A percentile compares a stretch with the other conserved stretches of the same genome.
Evolutionary conservation across 2,797 vertebrate genomes (phyloP).

Genomic region (Characodon lateralis): DNA sequence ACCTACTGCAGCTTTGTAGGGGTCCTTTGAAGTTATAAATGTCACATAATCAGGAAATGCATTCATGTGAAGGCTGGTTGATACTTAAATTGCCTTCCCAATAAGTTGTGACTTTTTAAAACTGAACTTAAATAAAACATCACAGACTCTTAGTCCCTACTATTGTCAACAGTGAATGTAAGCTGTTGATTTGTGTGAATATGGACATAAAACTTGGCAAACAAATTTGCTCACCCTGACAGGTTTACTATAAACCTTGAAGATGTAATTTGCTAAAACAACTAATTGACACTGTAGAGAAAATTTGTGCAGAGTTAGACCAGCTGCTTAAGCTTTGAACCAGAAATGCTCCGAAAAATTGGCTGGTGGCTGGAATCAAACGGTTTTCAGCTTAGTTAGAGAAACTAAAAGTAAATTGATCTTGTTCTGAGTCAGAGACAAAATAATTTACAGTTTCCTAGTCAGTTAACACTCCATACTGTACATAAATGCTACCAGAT

Average conservation of each 20-base stretch:
- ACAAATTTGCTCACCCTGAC: neutral
- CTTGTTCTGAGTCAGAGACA: neutral
- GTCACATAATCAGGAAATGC: neutral
- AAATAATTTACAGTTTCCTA: neutral
- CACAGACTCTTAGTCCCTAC: neutral
- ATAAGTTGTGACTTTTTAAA: neutral
- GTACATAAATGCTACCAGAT: neutral
- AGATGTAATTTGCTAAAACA: neutral
- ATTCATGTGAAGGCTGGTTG: neutral
- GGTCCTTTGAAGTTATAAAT: neutral
- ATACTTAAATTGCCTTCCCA: neutral
- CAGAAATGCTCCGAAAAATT: neutral
- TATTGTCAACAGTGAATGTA: neutral
- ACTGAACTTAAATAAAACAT: neutral
- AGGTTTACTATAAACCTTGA: neutral
- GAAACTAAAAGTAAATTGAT: neutral
- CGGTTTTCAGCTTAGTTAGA: neutral
- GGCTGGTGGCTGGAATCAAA: neutral
- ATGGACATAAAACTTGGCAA: slow-evolving; percentile 1
- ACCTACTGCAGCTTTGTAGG: slow-evolving; percentile 12
- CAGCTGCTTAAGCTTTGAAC: neutral
- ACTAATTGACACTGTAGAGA: neutral
- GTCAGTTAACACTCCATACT: neutral
- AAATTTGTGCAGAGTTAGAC: neutral
- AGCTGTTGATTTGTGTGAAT: neutral